These are phyloP conservation scores for Peromyscus aztecus DNA, from an alignment of 2,797 vertebrate genomes.

Conservation along the genomic window DNA sequence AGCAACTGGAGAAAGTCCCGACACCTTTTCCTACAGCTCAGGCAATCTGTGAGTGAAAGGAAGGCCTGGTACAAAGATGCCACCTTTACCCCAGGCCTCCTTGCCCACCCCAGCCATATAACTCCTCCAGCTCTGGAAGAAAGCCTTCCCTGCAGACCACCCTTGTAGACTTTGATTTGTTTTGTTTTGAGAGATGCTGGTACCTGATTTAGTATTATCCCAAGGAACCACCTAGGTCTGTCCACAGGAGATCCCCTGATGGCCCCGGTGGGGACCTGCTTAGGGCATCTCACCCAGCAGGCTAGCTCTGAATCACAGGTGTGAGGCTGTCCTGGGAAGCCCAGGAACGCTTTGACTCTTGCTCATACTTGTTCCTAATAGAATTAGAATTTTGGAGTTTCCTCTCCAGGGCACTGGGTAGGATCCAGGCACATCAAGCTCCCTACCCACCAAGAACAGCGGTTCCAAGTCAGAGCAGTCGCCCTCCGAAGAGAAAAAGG, in stretches of 20 bases:
- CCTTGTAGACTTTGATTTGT: neutral
- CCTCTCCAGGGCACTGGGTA: neutral
- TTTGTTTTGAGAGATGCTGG: constrained; percentile 27
- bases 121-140: constrained; percentile 51
- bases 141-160: constrained; percentile 33
- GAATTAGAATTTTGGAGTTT: constrained; percentile 20
- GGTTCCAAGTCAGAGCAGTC: neutral
- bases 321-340: neutral
- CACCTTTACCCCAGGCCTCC: neutral
- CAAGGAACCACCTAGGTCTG: neutral
- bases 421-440: neutral
- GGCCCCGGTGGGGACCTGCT: neutral
- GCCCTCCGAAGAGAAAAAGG: constrained; percentile 23
- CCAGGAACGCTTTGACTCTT: neutral
- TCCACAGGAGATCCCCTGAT: neutral
- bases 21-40: constrained; percentile 31
- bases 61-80: constrained; percentile 33
- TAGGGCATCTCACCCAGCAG: neutral
- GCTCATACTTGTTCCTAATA: constrained; percentile 13
- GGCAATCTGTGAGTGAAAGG: constrained; percentile 58
- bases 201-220: neutral
- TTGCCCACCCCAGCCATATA: neutral
- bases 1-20: constrained; percentile 46
- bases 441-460: neutral
- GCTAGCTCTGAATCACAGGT: neutral